phyloP scores from a whole-genome alignment of 2,888 invertebrate genomes.

The Ecdyonurus torrentis region DNA sequence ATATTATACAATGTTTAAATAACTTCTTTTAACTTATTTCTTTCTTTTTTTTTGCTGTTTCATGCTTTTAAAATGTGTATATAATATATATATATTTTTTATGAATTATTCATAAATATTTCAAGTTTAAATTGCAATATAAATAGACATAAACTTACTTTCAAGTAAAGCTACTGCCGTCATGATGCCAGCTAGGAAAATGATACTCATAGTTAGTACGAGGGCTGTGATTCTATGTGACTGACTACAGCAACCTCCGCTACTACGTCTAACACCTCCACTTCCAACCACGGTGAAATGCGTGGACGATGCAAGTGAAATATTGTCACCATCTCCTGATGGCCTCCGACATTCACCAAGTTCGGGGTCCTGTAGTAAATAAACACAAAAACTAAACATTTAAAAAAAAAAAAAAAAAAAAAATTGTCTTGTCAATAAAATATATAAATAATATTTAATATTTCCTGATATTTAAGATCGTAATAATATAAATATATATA shows the following conservation, averaged over 20 bases:
- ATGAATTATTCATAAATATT: no score
- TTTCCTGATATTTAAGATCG: neutral
- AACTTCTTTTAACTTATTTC: no score
- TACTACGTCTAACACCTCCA: slow-evolving; percentile 32
- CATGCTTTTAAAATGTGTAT: no score
- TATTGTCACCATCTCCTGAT: slow-evolving; percentile 39
- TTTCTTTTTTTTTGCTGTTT: no score
- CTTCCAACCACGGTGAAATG: slow-evolving; percentile 64
- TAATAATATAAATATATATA: no score
- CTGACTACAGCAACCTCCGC: slow-evolving; percentile 45
- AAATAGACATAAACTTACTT: slow-evolving; percentile 60
- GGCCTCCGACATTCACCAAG: no score
- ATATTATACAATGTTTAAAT: no score
- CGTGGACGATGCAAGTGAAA: slow-evolving; percentile 67
- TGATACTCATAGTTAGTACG: slow-evolving; percentile 63
- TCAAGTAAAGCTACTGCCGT: slow-evolving; percentile 69
- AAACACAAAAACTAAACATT: neutral
- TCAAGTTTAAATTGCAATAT: no score
- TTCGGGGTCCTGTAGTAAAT: neutral
- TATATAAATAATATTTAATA: neutral
- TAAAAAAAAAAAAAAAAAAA: neutral
- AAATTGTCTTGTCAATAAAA: neutral
- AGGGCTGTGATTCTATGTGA: slow-evolving; percentile 65
- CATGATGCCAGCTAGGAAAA: slow-evolving; percentile 63
- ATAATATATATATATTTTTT: no score